These are phyloP conservation scores for Istiophorus platypterus DNA, from an alignment of 2,113 vertebrate species.

Conservation along the genomic window DNA sequence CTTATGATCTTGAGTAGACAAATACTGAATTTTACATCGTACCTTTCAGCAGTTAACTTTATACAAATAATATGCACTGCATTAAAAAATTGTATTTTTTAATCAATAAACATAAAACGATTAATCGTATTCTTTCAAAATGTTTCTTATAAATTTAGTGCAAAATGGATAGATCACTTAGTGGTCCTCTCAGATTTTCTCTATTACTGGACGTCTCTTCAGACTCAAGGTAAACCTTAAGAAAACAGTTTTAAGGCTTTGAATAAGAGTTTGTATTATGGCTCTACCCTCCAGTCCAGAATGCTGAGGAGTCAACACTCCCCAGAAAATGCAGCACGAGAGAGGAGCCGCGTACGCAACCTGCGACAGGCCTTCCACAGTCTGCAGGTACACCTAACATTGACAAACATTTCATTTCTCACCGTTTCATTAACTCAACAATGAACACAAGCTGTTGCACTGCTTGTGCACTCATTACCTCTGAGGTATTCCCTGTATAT, in stretches of 20 bases:
- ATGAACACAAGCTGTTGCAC: not conserved
- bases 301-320: slow-evolving; percentile 70
- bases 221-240: not conserved
- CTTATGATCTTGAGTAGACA: too few relatives aligned
- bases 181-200: not conserved
- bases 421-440: not conserved
- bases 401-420: not conserved
- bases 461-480: not conserved
- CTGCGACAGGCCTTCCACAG: slow-evolving; percentile 89
- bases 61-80: too few relatives aligned
- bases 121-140: too few relatives aligned
- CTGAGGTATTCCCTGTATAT: not conserved
- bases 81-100: too few relatives aligned
- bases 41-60: not conserved
- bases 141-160: too few relatives aligned
- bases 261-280: not conserved
- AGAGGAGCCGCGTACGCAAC: slow-evolving; percentile 86
- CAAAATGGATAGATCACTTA: too few relatives aligned
- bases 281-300: slow-evolving; percentile 47
- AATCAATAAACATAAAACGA: too few relatives aligned
- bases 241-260: too few relatives aligned
- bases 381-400: slow-evolving; percentile 80
- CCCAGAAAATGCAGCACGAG: slow-evolving; percentile 85
- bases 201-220: not conserved
- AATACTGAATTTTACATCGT: not conserved